Conservation (phyloP, 2,113 vertebrate species). For the Enhydra lutris region DNA sequence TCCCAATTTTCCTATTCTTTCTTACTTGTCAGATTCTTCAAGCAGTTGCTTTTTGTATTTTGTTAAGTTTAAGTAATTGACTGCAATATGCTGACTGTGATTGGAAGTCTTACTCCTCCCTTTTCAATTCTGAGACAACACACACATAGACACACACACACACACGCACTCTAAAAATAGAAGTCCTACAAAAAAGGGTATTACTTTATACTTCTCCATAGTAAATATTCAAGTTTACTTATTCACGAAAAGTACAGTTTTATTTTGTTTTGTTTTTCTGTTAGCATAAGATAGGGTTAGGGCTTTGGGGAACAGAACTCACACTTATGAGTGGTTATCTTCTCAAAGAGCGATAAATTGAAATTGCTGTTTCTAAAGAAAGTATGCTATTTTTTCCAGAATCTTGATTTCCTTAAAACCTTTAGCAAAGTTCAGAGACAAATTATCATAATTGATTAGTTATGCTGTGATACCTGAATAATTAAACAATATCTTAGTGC, state of each 20-base stretch:
- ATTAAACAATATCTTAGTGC: not conserved
- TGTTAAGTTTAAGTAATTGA: not conserved
- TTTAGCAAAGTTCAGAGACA: not conserved
- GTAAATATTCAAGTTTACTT: not conserved
- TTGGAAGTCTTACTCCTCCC: not conserved
- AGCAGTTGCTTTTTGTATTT: not conserved
- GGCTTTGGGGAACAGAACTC: not conserved
- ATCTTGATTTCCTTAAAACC: not conserved
- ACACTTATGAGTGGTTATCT: not conserved
- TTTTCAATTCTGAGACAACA: not conserved
- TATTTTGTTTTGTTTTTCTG: not conserved
- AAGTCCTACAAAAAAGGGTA: not conserved
- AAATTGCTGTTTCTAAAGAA: slow-evolving; percentile 28
- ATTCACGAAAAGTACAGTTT: not conserved
- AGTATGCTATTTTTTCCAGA: not conserved
- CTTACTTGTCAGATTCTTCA: not conserved
- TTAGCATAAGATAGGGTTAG: not conserved
- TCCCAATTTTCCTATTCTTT: not conserved
- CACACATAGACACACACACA: not conserved
- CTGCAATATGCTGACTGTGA: not conserved
- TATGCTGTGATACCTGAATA: slow-evolving; percentile 15
- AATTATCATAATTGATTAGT: not conserved
- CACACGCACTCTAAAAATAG: not conserved
- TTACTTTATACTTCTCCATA: not conserved
- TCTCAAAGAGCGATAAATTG: not conserved